phyloP scores from a whole-genome alignment of 2,888 invertebrate species.

The Brenthis hecate region DNA sequence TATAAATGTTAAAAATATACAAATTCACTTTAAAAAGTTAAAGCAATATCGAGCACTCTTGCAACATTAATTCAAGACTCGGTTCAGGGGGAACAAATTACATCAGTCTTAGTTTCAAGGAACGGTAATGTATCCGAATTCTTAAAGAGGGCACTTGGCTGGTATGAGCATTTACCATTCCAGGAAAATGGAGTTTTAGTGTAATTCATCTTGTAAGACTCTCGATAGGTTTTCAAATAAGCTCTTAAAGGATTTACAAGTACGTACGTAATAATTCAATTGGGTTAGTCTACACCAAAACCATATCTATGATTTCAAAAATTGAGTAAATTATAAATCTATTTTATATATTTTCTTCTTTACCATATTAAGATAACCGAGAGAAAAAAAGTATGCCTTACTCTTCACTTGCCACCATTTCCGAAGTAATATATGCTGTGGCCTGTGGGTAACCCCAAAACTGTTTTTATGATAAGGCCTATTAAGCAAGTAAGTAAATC shows the following conservation, averaged over 20 bases:
- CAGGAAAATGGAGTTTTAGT: conserved; percentile 55
- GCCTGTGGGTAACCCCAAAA: too few relatives aligned
- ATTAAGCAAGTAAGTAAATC: too few relatives aligned
- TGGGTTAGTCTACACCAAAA: background rate
- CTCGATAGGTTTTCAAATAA: conserved; percentile 64
- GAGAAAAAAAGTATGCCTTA: too few relatives aligned
- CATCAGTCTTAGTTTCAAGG: conserved; percentile 34
- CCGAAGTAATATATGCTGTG: too few relatives aligned
- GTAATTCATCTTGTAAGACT: conserved; percentile 65
- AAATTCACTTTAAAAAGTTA: background rate
- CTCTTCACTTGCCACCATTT: too few relatives aligned
- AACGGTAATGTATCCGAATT: conserved; percentile 31
- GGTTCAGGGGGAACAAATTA: conserved; percentile 24
- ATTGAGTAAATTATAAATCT: too few relatives aligned
- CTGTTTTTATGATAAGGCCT: too few relatives aligned
- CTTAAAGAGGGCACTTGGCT: conserved; percentile 30
- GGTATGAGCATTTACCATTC: conserved; percentile 50
- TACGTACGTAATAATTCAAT: conserved; percentile 14
- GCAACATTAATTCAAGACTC: conserved; percentile 11
- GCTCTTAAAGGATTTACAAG: conserved; percentile 34
- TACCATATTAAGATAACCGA: too few relatives aligned
- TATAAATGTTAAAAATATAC: conserved; percentile 3
- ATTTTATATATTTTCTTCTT: too few relatives aligned
- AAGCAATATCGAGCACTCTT: conserved; percentile 15
- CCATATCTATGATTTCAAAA: too few relatives aligned